phyloP scores from a whole-genome alignment of 2,888 invertebrate species.

The Steinernema hermaphroditum region DNA sequence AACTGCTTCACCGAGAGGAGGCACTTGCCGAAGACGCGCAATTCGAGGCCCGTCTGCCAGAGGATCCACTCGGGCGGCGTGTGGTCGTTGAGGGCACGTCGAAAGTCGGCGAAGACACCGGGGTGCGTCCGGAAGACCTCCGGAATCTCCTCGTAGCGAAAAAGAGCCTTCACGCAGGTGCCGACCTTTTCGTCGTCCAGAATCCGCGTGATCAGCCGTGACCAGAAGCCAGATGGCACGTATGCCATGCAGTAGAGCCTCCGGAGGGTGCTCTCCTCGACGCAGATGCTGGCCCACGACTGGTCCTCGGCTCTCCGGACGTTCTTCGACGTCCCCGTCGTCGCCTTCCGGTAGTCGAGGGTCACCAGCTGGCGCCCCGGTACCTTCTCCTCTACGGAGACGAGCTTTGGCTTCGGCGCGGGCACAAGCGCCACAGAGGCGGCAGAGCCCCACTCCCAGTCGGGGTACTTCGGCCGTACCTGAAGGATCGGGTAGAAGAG shows the following conservation, averaged over 20 bases:
- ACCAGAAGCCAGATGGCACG: slow-evolving; percentile 97
- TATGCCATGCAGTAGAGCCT: slow-evolving; percentile 79
- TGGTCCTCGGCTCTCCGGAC: neutral
- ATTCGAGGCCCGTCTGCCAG: slow-evolving; percentile 87
- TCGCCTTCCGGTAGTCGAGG: neutral
- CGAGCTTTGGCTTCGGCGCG: neutral
- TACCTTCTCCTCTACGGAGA: neutral
- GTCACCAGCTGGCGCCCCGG: slow-evolving; percentile 2
- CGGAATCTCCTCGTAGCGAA: slow-evolving; percentile 35
- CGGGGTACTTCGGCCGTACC: slow-evolving; percentile 18
- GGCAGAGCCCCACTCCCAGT: slow-evolving; percentile 10
- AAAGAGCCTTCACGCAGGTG: neutral
- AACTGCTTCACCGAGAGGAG: slow-evolving; percentile 83
- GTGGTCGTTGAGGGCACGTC: slow-evolving; percentile 29
- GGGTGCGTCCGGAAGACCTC: slow-evolving; percentile 31
- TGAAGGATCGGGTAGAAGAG: neutral
- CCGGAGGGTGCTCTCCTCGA: slow-evolving; percentile 48
- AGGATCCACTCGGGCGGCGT: slow-evolving; percentile 78
- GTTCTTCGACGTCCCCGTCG: neutral
- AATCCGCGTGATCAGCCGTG: slow-evolving; percentile 81
- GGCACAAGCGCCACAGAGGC: neutral
- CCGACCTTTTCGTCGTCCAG: slow-evolving; percentile 54
- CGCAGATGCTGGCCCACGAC: neutral
- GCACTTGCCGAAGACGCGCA: slow-evolving; percentile 76
- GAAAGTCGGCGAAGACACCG: slow-evolving; percentile 31